phyloP scores from a whole-genome alignment of 2,797 vertebrate species.

The Podargus strigoides region DNA sequence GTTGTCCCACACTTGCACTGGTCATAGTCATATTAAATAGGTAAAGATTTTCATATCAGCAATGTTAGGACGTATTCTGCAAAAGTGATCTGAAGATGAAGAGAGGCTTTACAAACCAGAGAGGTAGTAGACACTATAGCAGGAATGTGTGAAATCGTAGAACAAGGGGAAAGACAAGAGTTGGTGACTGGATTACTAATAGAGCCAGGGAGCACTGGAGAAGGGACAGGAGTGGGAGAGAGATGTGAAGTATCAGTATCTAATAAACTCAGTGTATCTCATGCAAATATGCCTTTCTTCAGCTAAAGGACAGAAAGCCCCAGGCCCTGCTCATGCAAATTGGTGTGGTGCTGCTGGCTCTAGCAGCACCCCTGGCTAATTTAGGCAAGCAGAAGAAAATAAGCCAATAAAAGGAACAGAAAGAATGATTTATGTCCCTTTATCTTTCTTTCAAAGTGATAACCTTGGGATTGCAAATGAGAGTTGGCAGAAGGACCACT shows the following conservation, averaged over 20 bases:
- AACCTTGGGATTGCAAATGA: not conserved
- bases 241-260: accelerated
- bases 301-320: not conserved
- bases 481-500: not conserved
- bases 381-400: not conserved
- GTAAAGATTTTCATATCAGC: not conserved
- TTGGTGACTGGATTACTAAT: not conserved
- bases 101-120: not conserved
- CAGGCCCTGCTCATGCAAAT: not conserved
- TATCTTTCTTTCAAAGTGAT: not conserved
- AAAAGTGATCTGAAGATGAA: not conserved
- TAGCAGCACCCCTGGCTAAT: not conserved
- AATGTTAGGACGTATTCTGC: not conserved
- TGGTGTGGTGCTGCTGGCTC: not conserved
- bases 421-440: not conserved
- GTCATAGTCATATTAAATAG: not conserved
- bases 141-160: not conserved
- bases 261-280: not conserved
- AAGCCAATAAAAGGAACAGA: not conserved
- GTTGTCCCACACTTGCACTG: not conserved
- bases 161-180: not conserved
- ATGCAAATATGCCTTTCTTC: not conserved
- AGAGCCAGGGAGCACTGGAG: not conserved
- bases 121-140: not conserved
- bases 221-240: not conserved